Conservation (phyloP, 2,888 invertebrate species). For the Cephus spinipes region DNA sequence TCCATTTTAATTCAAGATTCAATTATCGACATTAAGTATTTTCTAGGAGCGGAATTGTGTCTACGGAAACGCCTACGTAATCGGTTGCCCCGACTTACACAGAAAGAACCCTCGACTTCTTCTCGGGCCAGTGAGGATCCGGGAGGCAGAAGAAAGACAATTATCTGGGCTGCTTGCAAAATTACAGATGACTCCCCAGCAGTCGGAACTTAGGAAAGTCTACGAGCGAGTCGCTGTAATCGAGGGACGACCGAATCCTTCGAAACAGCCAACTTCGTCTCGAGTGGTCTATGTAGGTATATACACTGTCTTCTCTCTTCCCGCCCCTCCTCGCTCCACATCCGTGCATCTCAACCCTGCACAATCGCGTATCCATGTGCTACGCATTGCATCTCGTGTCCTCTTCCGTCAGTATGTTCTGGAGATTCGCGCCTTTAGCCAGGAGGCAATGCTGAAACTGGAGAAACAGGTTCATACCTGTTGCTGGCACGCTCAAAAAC, state of each 20-base stretch:
- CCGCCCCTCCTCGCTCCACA: no score
- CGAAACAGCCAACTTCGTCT: no score
- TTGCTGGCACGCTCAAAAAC: background rate
- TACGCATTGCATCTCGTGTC: no score
- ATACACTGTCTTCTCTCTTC: no score
- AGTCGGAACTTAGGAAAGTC: background rate
- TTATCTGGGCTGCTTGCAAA: conserved; percentile 24
- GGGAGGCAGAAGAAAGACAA: conserved; percentile 16
- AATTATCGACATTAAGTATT: conserved; percentile 17
- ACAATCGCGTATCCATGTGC: no score
- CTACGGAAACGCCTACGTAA: conserved; percentile 8
- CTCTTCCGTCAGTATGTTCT: no score
- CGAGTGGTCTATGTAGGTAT: no score
- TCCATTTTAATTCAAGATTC: conserved; percentile 10
- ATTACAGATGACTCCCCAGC: conserved; percentile 18
- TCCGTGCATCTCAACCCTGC: no score
- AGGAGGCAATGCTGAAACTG: no score
- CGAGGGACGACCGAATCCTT: no score
- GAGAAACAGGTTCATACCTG: background rate
- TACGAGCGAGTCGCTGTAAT: background rate
- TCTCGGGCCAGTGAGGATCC: conserved; percentile 2
- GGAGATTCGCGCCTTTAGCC: no score
- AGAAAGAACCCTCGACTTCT: no score
- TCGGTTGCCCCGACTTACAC: background rate
- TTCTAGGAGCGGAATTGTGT: conserved; percentile 15